A percentile compares a stretch with the other conserved stretches of the same genome.
These are phyloP conservation scores for Apamea crenata DNA, from an alignment of 2,888 invertebrate species.

Conservation along the genomic window DNA sequence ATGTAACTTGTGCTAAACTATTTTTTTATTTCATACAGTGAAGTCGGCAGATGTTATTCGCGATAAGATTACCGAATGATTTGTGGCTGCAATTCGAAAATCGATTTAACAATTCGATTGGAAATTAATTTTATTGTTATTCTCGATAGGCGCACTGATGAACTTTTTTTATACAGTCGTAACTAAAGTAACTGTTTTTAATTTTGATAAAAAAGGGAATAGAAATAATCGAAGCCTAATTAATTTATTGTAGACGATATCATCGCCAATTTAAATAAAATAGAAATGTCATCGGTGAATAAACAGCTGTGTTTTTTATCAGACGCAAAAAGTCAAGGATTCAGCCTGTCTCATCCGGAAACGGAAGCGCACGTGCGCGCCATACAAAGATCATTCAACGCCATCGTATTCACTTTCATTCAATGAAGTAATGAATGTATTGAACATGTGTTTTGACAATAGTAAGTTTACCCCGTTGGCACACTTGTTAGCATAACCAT, in stretches of 20 bases:
- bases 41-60: conserved; percentile 59
- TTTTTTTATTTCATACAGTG: conserved; percentile 18
- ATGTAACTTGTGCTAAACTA: neutral
- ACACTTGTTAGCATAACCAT: conserved; percentile 47
- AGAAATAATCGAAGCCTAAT: neutral
- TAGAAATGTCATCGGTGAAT: conserved; percentile 1
- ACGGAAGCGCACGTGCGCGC: conserved; percentile 70
- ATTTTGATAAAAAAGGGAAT: conserved; percentile 15
- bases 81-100: conserved; percentile 60
- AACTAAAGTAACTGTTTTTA: neutral
- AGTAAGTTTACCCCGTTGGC: conserved; percentile 23
- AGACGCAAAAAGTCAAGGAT: conserved; percentile 59
- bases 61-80: conserved; percentile 65
- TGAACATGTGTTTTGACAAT: conserved; percentile 57
- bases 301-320: conserved; percentile 34
- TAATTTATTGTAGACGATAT: conserved; percentile 11
- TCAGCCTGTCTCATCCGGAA: conserved; percentile 64
- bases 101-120: conserved; percentile 57
- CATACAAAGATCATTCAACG: conserved; percentile 61
- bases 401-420: conserved; percentile 68
- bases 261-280: conserved; percentile 8
- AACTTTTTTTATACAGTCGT: neutral
- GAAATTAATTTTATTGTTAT: conserved; percentile 52
- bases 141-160: conserved; percentile 34
- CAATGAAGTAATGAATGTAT: conserved; percentile 46